These are phyloP conservation scores for Euplagia quadripunctaria DNA, from an alignment of 2,888 invertebrate genomes.

Conservation along the genomic window DNA sequence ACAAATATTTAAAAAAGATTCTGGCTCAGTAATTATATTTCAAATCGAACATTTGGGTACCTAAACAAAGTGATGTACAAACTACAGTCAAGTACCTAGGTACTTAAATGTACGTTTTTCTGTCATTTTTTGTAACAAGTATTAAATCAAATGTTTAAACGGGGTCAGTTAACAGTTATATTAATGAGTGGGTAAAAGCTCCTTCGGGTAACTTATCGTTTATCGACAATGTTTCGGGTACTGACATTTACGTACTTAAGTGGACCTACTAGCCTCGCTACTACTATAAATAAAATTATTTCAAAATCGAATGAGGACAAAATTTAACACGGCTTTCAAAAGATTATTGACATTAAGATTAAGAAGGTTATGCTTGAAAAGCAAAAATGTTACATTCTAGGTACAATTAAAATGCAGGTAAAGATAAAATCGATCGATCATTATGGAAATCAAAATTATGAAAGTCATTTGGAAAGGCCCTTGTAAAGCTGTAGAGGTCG, in stretches of 20 bases:
- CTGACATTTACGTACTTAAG: slow-evolving; percentile 26
- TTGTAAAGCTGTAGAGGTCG: too few species aligned
- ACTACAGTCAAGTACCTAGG: background rate
- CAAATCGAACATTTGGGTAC: background rate
- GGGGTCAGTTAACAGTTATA: slow-evolving; percentile 81
- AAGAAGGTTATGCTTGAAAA: too few species aligned
- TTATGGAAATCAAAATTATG: too few species aligned
- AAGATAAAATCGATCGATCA: too few species aligned
- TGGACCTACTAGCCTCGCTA: slow-evolving; percentile 31
- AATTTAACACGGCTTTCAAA: background rate
- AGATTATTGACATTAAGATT: background rate
- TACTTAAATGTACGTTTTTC: slow-evolving; percentile 26
- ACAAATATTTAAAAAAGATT: background rate
- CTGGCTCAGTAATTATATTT: background rate
- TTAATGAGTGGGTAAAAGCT: slow-evolving; percentile 81
- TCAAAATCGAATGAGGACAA: background rate
- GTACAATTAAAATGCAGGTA: too few species aligned
- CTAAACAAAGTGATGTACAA: background rate
- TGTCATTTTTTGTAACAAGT: slow-evolving; percentile 49
- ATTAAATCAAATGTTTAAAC: slow-evolving; percentile 69
- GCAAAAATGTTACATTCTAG: too few species aligned
- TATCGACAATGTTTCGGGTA: slow-evolving; percentile 39
- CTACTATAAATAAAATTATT: slow-evolving; percentile 9
- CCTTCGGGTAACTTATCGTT: slow-evolving; percentile 65
- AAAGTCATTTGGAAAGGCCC: too few species aligned